These are phyloP conservation scores for Graptemys geographica DNA, from an alignment of 2,797 vertebrate species.

Conservation along the genomic window DNA sequence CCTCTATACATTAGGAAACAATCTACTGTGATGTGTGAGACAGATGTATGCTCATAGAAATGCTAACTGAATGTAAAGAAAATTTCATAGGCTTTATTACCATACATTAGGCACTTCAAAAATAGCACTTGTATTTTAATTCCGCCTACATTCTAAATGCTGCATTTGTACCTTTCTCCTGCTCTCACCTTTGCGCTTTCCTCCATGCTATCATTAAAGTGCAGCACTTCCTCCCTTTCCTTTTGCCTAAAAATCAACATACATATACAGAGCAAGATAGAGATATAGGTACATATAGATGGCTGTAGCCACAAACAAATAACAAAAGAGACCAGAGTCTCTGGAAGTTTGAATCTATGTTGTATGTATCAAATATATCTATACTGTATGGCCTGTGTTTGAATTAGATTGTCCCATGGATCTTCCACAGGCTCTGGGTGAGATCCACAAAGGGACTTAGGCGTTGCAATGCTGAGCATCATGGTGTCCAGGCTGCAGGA, in stretches of 20 bases:
- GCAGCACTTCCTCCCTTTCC: background rate
- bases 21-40: background rate
- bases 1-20: conserved; percentile 17
- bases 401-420: background rate
- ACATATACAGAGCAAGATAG: background rate
- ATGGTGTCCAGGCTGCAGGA: background rate
- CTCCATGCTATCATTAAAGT: background rate
- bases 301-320: background rate
- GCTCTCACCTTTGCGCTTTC: background rate
- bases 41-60: background rate
- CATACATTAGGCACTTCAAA: background rate
- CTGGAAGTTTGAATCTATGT: conserved; percentile 19
- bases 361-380: conserved; percentile 52
- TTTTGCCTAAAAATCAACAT: background rate
- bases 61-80: background rate
- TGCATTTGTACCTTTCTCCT: background rate
- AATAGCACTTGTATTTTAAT: fast-evolving
- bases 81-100: background rate
- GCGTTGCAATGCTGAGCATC: background rate
- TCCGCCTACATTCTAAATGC: background rate
- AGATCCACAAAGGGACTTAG: background rate
- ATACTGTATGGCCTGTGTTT: conserved; percentile 26
- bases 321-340: conserved; percentile 10
- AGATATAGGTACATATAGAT: background rate
- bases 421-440: background rate